Evolutionary conservation across 2,113 vertebrate genomes (phyloP).

Genomic region (Chaenogobius annularis): DNA sequence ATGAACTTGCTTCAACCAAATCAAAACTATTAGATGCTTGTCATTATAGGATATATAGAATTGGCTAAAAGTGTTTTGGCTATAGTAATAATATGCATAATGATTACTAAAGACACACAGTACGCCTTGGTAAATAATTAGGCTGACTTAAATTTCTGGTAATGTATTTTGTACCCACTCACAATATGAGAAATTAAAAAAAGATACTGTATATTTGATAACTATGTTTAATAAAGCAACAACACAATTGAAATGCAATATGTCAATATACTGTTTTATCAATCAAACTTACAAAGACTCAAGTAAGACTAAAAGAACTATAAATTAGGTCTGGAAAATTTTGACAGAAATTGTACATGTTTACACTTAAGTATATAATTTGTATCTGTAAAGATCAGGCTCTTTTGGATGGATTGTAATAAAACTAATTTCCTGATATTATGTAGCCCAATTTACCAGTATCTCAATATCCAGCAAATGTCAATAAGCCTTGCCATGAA

Average conservation of each 20-base stretch:
- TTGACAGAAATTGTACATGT: not conserved
- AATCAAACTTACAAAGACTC: no score
- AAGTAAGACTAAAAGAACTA: no score
- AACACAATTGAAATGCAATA: no score
- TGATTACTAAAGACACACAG: not conserved
- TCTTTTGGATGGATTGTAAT: not conserved
- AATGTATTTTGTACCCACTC: not conserved
- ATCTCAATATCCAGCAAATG: slow-evolving; percentile 54
- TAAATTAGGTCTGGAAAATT: not conserved
- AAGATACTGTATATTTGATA: not conserved
- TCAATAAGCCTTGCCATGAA: slow-evolving; percentile 45
- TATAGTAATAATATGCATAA: not conserved
- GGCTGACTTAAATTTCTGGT: not conserved
- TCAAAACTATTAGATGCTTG: not conserved
- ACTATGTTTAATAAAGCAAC: not conserved
- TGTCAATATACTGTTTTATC: no score
- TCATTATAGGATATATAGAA: slow-evolving; percentile 2
- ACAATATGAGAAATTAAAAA: not conserved
- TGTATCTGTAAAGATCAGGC: not conserved
- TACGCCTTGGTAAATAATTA: not conserved
- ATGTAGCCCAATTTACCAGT: slow-evolving; percentile 11
- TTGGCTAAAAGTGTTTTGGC: not conserved
- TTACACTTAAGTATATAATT: no score
- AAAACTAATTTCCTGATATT: not conserved
- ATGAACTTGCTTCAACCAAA: slow-evolving; percentile 17